phyloP scores from a whole-genome alignment of 2,888 invertebrate genomes.

The Cordilura impudica region DNA sequence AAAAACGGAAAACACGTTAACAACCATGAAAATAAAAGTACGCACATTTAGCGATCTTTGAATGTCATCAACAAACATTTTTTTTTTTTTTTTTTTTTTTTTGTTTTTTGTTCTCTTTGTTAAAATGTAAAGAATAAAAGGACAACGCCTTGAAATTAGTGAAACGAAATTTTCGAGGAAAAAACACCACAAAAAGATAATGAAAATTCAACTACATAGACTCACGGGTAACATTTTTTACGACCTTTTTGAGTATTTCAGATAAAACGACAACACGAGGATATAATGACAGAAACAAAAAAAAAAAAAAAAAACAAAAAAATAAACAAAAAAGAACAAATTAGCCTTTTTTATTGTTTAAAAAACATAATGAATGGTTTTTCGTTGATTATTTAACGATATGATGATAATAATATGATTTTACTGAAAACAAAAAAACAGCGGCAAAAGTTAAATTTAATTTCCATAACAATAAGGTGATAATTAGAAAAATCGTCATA shows the following conservation, averaged over 20 bases:
- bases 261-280: no score
- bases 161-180: constrained; percentile 3
- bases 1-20: constrained; percentile 16
- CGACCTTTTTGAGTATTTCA: no score
- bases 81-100: background rate
- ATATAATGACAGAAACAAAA: no score
- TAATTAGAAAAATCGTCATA: constrained; percentile 39
- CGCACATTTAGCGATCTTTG: constrained; percentile 41
- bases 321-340: no score
- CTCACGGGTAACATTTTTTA: constrained; percentile 26
- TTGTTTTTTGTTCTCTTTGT: constrained; percentile 5
- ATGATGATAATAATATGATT: no score
- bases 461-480: constrained; percentile 25
- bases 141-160: constrained; percentile 62
- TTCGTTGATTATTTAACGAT: no score
- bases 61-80: constrained; percentile 41
- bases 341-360: no score
- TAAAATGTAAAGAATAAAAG: constrained; percentile 43
- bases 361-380: no score
- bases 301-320: no score
- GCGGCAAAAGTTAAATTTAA: constrained; percentile 7
- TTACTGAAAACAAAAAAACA: constrained; percentile 1
- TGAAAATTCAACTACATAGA: constrained; percentile 22
- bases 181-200: background rate
- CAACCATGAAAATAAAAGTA: constrained; percentile 35